Evolutionary conservation across 2,888 invertebrate genomes (phyloP), one percentile per base, ranked within the genome.

Genomic region (Diaperis boleti): DNA sequence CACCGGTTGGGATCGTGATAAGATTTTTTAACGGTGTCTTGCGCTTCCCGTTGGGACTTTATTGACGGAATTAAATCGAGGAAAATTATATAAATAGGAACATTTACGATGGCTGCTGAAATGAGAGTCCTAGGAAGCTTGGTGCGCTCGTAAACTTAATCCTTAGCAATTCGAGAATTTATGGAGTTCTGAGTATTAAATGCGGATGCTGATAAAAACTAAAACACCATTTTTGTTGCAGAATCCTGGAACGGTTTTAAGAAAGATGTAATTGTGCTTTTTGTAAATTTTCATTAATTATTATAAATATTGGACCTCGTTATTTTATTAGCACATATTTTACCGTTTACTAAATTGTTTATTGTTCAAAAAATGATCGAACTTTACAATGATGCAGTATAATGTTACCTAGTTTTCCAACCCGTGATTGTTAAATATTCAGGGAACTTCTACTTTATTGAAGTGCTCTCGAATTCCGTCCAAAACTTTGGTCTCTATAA

Each of bases 71-170:
- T 42, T 18, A 42, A 39, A 31, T 47, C 47, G 47, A 3, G 41
- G 15, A 17, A 20, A 42, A 17, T 42, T 39, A 20, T 29, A 45
- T 45, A 45, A 39, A 39, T 26, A 29, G 5, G 7, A 14, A 45
- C 17, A 18, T 45, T 45, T 29, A 42, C 20, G 29, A 29, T 26
- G 29, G 45, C n/a, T 15, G 45, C 29, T 45, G 50, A 50, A 50
- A 50, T 33, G 35, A 31, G 35, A 37, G 13, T 52, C 10, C 18
- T 20, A 35, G 14, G 35, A 35, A 49, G 49, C 49, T 49, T 49
- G 49, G 47, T 31, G 15, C 50, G 35, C 50, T 50, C 20, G 20
- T 50, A 50, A 50, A 50, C 50, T 50, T 50, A 50, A 50, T 50
- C 37, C 37, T 20, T 33, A 8, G 37, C 37, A 50, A 50, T 50